Evolutionary conservation across 2,113 vertebrate genomes (phyloP), one percentile per base, ranked within the genome.

Genomic region (Semicossyphus pulcher): DNA sequence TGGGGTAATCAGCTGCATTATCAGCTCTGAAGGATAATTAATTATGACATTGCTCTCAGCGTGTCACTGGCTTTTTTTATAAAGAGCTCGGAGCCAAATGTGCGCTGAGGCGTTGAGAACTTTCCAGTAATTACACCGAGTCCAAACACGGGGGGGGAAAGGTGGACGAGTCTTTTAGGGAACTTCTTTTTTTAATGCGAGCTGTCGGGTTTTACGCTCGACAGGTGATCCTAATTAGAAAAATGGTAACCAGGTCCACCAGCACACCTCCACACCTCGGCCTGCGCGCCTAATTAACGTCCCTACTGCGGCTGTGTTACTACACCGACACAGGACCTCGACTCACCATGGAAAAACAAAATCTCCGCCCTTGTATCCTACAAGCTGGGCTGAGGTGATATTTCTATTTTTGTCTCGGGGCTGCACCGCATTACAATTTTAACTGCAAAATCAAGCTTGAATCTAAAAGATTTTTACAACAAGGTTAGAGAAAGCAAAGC

Each of bases 161-260:
- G 20, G 25, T 47, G 39, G 41, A 15, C 6, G 15, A 26, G 44
- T 52, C 14, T 61, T 37, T 44, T 5, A 34, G 28, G 28, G 28
- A 42, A 39, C 10, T 21, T 21, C 7, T 15, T 9, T 3, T n/a
- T n/a, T 63, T 10, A 2, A 10, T 21, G 11, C 3, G n/a, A 42
- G 48, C 41, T 51, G 53, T 66, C 60, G 21, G 9, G 25, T 9
- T 28, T 32, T 36, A 11, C 25, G 42, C 63, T 32, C 42, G 1
- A 58, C 51, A 34, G 66, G 60, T 57, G 61, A 67, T 25, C 6
- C 23, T 77, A 67, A 68, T 77, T 12, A 72, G 53, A 69, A 44
- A 69, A 39, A 51, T 15, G 69, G 26, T 32, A 1, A 31, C 3
- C 20, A 10, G 45, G 54, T 49, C 45, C 56, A 23, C 32, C 32